A percentile compares a stretch with the other conserved stretches of the same genome.
phyloP scores from a whole-genome alignment of 2,888 invertebrate species.

The Rhingia campestris region DNA sequence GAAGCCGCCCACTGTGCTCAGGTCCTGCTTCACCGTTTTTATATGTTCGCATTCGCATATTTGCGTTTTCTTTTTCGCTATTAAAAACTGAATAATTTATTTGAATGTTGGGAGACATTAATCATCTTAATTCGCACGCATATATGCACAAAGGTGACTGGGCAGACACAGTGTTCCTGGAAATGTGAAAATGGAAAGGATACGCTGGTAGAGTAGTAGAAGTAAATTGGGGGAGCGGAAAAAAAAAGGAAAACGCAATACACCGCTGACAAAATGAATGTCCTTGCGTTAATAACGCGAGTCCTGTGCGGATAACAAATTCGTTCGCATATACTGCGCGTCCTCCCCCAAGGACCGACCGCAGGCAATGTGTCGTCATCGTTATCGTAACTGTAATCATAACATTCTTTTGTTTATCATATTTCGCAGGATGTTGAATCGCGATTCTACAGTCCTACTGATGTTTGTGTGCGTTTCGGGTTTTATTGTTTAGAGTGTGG shows the following conservation, averaged over 20 bases:
- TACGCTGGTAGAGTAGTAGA: background rate
- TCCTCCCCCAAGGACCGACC: constrained; percentile 27
- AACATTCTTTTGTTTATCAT: constrained; percentile 30
- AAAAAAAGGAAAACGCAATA: background rate
- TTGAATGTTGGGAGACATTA: constrained; percentile 55
- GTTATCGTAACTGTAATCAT: constrained; percentile 2
- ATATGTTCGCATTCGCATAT: constrained; percentile 1
- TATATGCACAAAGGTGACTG: constrained; percentile 43
- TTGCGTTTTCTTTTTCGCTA: constrained; percentile 38
- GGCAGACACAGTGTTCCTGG: background rate
- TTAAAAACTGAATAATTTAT: constrained; percentile 69
- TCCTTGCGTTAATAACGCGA: constrained; percentile 40
- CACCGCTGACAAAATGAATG: constrained; percentile 22
- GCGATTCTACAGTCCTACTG: constrained; percentile 23
- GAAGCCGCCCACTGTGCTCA: background rate
- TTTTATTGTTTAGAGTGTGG: constrained; percentile 4
- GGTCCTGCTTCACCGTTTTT: constrained; percentile 7
- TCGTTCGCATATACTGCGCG: background rate
- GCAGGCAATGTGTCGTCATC: constrained; percentile 5
- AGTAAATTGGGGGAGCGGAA: background rate
- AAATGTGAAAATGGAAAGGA: background rate
- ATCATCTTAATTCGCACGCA: constrained; percentile 54
- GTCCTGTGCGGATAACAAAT: constrained; percentile 32
- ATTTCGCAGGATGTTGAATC: constrained; percentile 13
- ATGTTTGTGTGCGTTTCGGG: constrained; percentile 16